Evolutionary conservation across 2,888 invertebrate species (phyloP), one percentile per base, ranked within the genome.

Genomic region (Hirtodrosophila cameraria): DNA sequence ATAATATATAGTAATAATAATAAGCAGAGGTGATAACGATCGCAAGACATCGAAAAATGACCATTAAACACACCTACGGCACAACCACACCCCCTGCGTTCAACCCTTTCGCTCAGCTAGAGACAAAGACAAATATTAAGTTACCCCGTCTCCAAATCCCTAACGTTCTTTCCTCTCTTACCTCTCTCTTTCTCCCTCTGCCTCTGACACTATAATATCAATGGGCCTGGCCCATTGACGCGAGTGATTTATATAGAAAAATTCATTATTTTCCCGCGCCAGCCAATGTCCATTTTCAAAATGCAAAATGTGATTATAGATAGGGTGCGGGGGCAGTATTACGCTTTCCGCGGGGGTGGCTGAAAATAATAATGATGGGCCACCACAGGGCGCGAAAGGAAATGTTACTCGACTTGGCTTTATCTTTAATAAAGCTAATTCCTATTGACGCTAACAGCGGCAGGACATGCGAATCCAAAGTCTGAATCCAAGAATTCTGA

Each of bases 401-500:
- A 80, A 64, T 67, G 75, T 81, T 65, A 35, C 64, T 58, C 31
- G 41, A 72, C 57, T 50, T 54, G 35, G 49, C 75, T 66, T 80
- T 82, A 84, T 84, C 84, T 84, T 84, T 83, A 83, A 83, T 83
- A 83, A 71, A 65, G 78, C 84, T 83, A 83, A 83, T 83, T 83
- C 72, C 81, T 72, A 86, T 63, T 64, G 75, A 68, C 65, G 66
- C 86, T 85, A 85, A 85, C 84, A 82, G 86, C 76, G 33, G 13
- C 33, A 62, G 69, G 78, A 87, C 84, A 85, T 85, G 84, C 84
- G 71, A 84, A 62, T 75, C 50, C 15, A 11, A 30, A 46, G 49
- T 43, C 50, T 27, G 35, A 61, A 41, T 59, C 53, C 12, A n/a
- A n/a, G n/a, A n/a, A n/a, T n/a, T 53, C 59, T 13, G 45, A 54